Conservation (phyloP, 1,140 invertebrate genomes). For the Maconellicoccus hirsutus region DNA sequence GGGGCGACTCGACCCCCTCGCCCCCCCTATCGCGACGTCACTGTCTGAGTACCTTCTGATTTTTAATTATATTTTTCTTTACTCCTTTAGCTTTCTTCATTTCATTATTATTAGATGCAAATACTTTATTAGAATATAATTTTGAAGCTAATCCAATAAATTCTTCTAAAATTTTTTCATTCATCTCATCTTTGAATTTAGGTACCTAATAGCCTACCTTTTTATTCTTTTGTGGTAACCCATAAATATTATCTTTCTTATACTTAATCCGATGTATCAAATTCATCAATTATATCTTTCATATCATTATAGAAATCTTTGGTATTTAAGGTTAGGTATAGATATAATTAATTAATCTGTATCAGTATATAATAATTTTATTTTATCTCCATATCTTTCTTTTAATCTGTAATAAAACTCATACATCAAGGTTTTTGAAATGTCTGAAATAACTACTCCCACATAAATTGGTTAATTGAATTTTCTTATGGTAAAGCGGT, state of each 20-base stretch:
- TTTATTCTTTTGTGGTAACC: slow-evolving; percentile 31
- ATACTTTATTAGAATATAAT: slow-evolving; percentile 32
- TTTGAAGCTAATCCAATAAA: slow-evolving; percentile 37
- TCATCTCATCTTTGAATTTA: slow-evolving; percentile 41
- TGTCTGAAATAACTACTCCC: slow-evolving; percentile 26
- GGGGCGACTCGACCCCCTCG: no score
- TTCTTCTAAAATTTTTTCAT: slow-evolving; percentile 34
- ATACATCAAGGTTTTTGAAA: slow-evolving; percentile 28
- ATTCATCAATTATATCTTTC: slow-evolving; percentile 15
- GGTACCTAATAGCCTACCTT: slow-evolving; percentile 39
- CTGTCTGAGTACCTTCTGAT: no score
- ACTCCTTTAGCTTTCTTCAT: slow-evolving; percentile 32
- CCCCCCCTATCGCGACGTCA: no score
- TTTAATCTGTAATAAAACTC: slow-evolving; percentile 28
- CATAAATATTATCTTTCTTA: slow-evolving; percentile 25
- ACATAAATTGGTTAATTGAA: slow-evolving; percentile 17
- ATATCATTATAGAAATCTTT: slow-evolving; percentile 28
- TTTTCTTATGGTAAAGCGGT: no score
- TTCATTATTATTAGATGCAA: slow-evolving; percentile 26
- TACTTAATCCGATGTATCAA: slow-evolving; percentile 30
- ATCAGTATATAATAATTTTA: slow-evolving; percentile 33
- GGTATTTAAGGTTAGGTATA: slow-evolving; percentile 28
- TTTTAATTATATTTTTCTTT: slow-evolving; percentile 28
- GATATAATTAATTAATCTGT: slow-evolving; percentile 36
- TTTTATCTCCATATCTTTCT: slow-evolving; percentile 23